Base-by-base conservation (phyloP, 2,113 vertebrate species). In the Galeopterus variegatus region DNA sequence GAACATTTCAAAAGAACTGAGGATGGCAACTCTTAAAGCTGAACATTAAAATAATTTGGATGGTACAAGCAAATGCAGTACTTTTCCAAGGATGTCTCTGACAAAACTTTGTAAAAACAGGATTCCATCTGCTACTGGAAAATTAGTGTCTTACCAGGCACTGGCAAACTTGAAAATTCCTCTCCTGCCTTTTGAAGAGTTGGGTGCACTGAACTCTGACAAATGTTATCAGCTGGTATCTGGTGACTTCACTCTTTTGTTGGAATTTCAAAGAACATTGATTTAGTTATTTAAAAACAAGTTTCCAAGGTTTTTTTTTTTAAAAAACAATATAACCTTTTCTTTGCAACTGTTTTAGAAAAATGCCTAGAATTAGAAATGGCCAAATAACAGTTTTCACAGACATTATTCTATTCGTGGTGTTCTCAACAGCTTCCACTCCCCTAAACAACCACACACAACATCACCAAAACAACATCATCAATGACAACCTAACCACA, bases 201-300 rank as follows among this genome's bases (percentile, higher is more conserved):
- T 77, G 81, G 31, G 31, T 26, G 64, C 69, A 50, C n/a, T 13
- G 41, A 75, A 76, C 17, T 70, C 87, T 48, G 48, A 96, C 76
- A 94, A 72, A 96, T 12, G 41, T 65, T 21, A 87, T 89, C 75
- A 80, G 33, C 45, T 75, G 80, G 67, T 82, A 87, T 83, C 45
- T 72, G 65, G 36, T 94, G 88, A 95, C n/a, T 60, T 85, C 73
- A 94, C 76, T 50, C 77, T n/a, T 82, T 85, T 70, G 72, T 45
- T 91, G 73, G 23, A 65, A 97, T 60, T 45, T 88, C 62, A 92
- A 67, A 92, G 58, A 83, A 77, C 54, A 36, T 65, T 64, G 72
- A 93, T 33, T 80, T 52, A 80, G 58, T 52, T 72, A 88, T 70
- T 96, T 95, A 48, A 84, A 96, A 92, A 64, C 94, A 83, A 2